Evolutionary conservation across 23 tunicate genomes (phyloP).

Genomic region (Styela clava): DNA sequence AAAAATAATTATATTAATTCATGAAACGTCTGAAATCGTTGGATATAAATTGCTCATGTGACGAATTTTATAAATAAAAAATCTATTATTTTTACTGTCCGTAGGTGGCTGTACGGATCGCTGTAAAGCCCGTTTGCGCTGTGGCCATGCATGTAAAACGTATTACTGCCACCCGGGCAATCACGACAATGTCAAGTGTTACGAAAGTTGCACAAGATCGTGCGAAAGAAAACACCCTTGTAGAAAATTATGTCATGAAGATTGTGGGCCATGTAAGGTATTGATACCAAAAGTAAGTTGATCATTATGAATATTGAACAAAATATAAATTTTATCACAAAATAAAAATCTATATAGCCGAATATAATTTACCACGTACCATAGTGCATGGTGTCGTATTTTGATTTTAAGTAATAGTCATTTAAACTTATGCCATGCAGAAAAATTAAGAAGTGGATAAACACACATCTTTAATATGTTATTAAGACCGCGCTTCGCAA

Average conservation of each 20-base stretch:
- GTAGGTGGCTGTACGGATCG: conserved; percentile 31
- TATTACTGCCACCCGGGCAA: conserved; percentile 30
- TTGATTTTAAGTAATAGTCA: too few species aligned
- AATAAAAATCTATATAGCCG: neutral
- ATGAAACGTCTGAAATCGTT: too few species aligned
- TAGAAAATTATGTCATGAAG: conserved; percentile 1
- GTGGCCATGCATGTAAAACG: conserved; percentile 45
- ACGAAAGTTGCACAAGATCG: conserved; percentile 10
- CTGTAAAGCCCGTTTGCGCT: conserved; percentile 19
- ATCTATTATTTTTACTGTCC: neutral
- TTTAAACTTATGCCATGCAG: too few species aligned
- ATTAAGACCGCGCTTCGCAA: too few species aligned
- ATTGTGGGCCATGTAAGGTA: neutral
- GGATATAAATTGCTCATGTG: neutral
- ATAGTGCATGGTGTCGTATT: conserved; percentile 7
- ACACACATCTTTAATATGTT: too few species aligned
- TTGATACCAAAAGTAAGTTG: neutral
- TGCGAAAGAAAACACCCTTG: conserved; percentile 13
- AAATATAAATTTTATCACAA: neutral
- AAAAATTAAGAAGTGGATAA: too few species aligned
- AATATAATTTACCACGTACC: conserved; percentile 32
- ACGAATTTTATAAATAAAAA: neutral
- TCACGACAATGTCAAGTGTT: conserved; percentile 24
- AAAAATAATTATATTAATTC: too few species aligned
- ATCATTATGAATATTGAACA: neutral